Percentiles rank a stretch among this genome's conserved stretches.
These are phyloP conservation scores for Coranthus polyacanthus DNA, from an alignment of 2,797 vertebrate genomes.

Conservation along the genomic window DNA sequence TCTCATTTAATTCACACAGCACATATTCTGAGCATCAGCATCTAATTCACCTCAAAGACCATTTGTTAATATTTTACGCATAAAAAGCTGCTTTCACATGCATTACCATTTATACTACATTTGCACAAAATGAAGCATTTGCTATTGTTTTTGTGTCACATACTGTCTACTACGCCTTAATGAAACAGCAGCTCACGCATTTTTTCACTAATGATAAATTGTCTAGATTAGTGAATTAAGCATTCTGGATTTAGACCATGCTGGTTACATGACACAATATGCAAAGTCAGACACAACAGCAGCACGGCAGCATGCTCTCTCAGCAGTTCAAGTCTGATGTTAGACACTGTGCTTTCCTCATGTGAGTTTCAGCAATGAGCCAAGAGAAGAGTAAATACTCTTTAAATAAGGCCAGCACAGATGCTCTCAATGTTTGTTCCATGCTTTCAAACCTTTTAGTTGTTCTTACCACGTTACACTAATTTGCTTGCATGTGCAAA, in stretches of 20 bases:
- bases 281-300: constrained; percentile 25
- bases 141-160: constrained; percentile 28
- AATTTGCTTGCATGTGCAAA: constrained; percentile 1
- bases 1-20: neutral
- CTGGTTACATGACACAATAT: constrained; percentile 26
- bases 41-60: neutral
- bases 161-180: neutral
- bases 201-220: constrained; percentile 42
- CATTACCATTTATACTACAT: constrained; percentile 15
- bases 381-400: constrained; percentile 10
- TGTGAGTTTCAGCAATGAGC: constrained; percentile 20
- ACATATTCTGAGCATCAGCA: neutral
- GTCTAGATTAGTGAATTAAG: constrained; percentile 35
- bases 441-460: constrained; percentile 18
- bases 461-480: neutral
- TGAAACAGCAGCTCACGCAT: constrained; percentile 32
- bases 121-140: constrained; percentile 13
- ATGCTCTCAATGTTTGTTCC: constrained; percentile 4
- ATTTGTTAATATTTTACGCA: neutral
- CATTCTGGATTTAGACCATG: constrained; percentile 10
- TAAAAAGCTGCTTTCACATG: constrained; percentile 4
- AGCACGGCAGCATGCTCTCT: constrained; percentile 5
- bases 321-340: constrained; percentile 31
- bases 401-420: neutral
- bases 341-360: constrained; percentile 9